Conservation (phyloP, 2,797 vertebrate species). For the Epinephelus coioides region DNA sequence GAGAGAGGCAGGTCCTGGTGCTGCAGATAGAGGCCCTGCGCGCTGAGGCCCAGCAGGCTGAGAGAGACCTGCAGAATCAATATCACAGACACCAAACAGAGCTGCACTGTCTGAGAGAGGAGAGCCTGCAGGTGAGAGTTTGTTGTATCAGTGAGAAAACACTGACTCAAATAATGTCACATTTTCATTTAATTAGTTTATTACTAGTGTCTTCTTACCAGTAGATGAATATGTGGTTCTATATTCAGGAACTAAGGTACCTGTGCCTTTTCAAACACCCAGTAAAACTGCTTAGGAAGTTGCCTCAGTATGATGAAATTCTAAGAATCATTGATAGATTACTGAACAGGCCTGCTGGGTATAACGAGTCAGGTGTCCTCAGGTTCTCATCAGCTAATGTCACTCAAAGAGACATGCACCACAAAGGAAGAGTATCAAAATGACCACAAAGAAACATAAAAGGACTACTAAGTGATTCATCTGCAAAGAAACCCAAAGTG, state of each 20-base stretch:
- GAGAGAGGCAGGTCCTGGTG: slow-evolving; percentile 82
- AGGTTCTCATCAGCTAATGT: no score
- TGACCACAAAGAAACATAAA: no score
- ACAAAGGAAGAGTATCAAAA: no score
- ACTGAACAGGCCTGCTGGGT: no score
- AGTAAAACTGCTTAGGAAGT: no score
- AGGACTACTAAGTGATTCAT: no score
- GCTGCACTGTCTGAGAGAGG: slow-evolving; percentile 80
- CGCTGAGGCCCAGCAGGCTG: slow-evolving; percentile 82
- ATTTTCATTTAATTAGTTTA: neutral
- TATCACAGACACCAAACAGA: slow-evolving; percentile 81
- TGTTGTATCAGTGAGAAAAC: neutral
- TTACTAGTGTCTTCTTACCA: neutral
- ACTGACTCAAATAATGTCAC: neutral
- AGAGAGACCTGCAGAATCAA: slow-evolving; percentile 83
- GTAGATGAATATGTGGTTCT: no score
- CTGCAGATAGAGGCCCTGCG: slow-evolving; percentile 87
- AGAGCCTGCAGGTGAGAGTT: slow-evolving; percentile 86
- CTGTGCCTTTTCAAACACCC: no score
- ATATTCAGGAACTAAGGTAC: no score
- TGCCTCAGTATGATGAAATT: neutral
- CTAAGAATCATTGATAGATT: neutral
- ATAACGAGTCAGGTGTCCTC: neutral
- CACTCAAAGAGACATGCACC: no score
- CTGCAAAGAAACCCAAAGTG: no score